Base-by-base conservation (phyloP, 1,140 invertebrate genomes). In the Andrena cerasifolii region DNA sequence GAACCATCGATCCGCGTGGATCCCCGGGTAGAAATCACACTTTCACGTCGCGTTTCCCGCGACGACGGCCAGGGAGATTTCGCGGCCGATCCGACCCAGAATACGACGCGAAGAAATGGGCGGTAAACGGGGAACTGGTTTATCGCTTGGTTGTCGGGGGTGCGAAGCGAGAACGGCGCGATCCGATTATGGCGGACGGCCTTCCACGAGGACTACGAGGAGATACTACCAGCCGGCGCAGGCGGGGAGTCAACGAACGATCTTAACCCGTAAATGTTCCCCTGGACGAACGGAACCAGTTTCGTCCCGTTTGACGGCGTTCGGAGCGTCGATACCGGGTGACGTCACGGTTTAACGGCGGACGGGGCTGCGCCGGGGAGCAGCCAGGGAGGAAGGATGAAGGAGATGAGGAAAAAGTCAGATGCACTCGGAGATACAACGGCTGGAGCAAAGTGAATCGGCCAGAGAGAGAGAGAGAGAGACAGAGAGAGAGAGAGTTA, bases 261-360 rank as follows among this genome's bases (percentile, higher is more conserved):
- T 76, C 74, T 61, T 51, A 76, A 70, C 54, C 73, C 74, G 74
- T 59, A 51, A 68, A 68, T 59, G 53, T 68, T 53, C 31, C 65
- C 65, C 47, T 58, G n/a, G 10, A 24, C 31, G 28, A 59, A 47
- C 54, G 65, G 74, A 76, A 76, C 74, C 74, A 75, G 74, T 70
- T 76, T 76, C 74, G 61, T 76, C 24, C 65, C 54, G 74, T 76
- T 70, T 16, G 51, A 36, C 24, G 58, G 33, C 40, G 72, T 47
- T 43, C 14, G 12, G 43, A 24, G 28, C 61, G 36, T 74, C 71
- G 58, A 53, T 67, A 58, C 62, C 26, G 51, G n/a, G 10, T 56
- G 73, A 76, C 40, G 40, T 47, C n/a, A 59, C 5, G n/a, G n/a
- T 36, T 28, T 36, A 24, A 28, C 43, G 36, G 24, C 21, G 5